These are phyloP conservation scores for Omphaloscelis lunosa DNA, from an alignment of 2,888 invertebrate genomes.

Conservation along the genomic window DNA sequence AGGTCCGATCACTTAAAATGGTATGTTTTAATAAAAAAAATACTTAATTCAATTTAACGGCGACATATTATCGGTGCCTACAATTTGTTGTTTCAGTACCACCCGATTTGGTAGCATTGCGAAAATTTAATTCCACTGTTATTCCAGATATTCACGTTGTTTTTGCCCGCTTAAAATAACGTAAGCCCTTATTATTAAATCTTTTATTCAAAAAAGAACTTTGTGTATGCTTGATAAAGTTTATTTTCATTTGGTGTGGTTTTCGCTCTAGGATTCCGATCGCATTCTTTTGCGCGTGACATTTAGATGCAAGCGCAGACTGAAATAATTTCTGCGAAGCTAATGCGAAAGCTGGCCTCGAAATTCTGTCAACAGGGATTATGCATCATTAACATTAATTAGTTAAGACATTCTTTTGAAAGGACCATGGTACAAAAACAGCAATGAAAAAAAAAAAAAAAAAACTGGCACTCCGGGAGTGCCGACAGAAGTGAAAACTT, in stretches of 20 bases:
- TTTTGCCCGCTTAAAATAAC: constrained; percentile 54
- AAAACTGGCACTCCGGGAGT: too few relatives aligned
- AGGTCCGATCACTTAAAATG: constrained; percentile 70
- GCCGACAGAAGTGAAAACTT: too few relatives aligned
- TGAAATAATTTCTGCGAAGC: constrained; percentile 60
- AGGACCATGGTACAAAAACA: background rate
- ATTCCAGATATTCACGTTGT: constrained; percentile 65
- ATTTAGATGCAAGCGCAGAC: constrained; percentile 59
- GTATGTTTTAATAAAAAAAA: constrained; percentile 69
- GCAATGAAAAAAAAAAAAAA: too few relatives aligned
- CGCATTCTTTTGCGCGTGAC: constrained; percentile 63
- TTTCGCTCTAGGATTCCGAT: constrained; percentile 42
- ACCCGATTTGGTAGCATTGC: constrained; percentile 62
- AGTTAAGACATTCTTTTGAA: constrained; percentile 5
- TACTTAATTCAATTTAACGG: constrained; percentile 73
- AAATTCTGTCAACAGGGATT: constrained; percentile 44
- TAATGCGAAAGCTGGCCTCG: constrained; percentile 55
- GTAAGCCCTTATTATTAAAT: constrained; percentile 17
- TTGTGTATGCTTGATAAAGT: constrained; percentile 3
- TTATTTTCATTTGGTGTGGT: constrained; percentile 15
- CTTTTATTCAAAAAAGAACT: constrained; percentile 17
- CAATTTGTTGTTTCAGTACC: constrained; percentile 68
- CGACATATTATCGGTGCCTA: constrained; percentile 69
- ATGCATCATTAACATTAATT: constrained; percentile 26
- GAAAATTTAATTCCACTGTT: constrained; percentile 61